phyloP scores from a whole-genome alignment of 2,888 invertebrate species.

The Polymixis lichenea region DNA sequence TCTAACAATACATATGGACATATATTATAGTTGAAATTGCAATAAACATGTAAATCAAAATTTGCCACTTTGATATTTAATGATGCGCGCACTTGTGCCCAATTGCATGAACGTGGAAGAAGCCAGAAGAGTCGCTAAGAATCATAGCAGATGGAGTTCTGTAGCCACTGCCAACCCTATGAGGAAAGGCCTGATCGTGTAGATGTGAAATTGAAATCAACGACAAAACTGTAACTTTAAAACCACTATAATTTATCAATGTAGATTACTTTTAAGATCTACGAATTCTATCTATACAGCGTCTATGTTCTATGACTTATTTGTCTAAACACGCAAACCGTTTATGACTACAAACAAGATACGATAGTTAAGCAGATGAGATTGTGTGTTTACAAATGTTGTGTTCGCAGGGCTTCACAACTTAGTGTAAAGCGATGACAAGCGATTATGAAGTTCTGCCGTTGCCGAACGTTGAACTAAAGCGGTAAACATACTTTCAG shows the following conservation, averaged over 20 bases:
- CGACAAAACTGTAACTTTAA: neutral
- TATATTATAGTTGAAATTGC: no score
- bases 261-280: neutral
- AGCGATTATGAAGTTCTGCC: slow-evolving; percentile 8
- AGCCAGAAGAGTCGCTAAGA: no score
- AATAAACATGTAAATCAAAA: no score
- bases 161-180: no score
- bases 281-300: neutral
- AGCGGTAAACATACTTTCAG: neutral
- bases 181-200: no score
- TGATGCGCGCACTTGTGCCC: no score
- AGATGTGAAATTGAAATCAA: no score
- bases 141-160: no score
- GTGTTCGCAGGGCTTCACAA: slow-evolving; percentile 10
- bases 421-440: slow-evolving; percentile 7
- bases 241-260: neutral
- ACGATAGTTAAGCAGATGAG: slow-evolving; percentile 26
- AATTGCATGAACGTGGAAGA: no score
- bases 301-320: neutral
- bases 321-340: slow-evolving; percentile 8
- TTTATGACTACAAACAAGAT: slow-evolving; percentile 24
- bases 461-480: neutral
- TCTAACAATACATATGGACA: no score
- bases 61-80: no score
- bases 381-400: slow-evolving; percentile 25